Conservation (phyloP, 92 coral and sea anemone species). For the Palythoa heliodiscus region DNA sequence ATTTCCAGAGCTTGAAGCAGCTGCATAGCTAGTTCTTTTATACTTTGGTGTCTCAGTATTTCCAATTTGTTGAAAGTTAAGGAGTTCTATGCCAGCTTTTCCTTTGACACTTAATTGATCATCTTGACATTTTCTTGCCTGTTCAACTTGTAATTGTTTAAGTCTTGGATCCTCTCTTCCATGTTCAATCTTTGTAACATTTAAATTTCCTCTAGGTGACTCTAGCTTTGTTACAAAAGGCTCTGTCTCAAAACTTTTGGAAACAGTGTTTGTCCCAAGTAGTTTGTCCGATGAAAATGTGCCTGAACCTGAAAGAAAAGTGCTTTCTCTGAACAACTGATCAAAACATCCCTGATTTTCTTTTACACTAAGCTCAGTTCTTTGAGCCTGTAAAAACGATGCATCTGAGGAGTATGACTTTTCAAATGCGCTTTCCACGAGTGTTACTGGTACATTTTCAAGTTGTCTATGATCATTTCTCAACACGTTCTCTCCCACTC, state of each 20-base stretch:
- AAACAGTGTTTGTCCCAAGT: not conserved
- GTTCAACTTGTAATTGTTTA: not conserved
- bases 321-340: not conserved
- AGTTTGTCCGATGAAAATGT: not conserved
- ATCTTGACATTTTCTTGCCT: not conserved
- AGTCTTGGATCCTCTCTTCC: slow-evolving; percentile 26
- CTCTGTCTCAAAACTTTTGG: not conserved
- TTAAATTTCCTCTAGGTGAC: not conserved
- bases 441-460: not conserved
- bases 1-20: not conserved
- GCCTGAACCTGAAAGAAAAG: not conserved
- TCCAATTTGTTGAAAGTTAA: not conserved
- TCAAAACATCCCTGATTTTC: not conserved
- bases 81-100: not conserved
- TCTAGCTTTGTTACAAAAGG: not conserved
- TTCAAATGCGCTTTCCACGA: not conserved
- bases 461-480: not conserved
- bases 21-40: not conserved
- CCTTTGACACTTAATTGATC: not conserved
- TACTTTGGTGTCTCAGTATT: not conserved
- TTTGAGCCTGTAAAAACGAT: not conserved
- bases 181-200: slow-evolving; percentile 8
- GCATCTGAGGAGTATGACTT: not conserved
- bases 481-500: not conserved
- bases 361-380: not conserved